Percentiles rank a stretch among this genome's conserved stretches.
Conservation (phyloP, 2,888 invertebrate species). For the Argyresthia goedartella region DNA sequence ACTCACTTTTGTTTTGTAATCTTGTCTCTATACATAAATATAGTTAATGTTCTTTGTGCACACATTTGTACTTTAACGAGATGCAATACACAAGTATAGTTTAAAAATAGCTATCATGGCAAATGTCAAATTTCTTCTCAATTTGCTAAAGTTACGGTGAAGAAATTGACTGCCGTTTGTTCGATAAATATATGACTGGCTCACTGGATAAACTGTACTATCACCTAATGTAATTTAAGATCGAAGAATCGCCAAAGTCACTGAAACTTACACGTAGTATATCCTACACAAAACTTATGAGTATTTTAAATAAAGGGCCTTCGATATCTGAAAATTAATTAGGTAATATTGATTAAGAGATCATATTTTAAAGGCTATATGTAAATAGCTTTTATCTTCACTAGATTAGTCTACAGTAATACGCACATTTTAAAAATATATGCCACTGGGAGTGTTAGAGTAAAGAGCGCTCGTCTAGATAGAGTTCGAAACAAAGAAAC, state of each 20-base stretch:
- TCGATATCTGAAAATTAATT: constrained; percentile 59
- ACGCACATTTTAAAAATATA: constrained; percentile 52
- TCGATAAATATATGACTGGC: too few relatives aligned
- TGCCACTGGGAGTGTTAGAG: constrained; percentile 43
- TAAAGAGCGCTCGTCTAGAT: neutral
- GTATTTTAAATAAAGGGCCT: constrained; percentile 66
- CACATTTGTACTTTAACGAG: constrained; percentile 28
- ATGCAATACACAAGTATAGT: constrained; percentile 16
- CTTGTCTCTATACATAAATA: neutral
- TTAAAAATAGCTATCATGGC: neutral
- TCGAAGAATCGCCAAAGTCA: constrained; percentile 12
- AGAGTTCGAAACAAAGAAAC: neutral
- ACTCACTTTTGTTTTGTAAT: constrained; percentile 10
- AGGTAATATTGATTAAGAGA: constrained; percentile 66
- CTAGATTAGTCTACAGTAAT: constrained; percentile 59
- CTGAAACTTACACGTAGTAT: constrained; percentile 30
- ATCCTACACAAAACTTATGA: constrained; percentile 62
- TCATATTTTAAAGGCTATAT: constrained; percentile 65
- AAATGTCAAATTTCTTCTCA: neutral
- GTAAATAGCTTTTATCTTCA: constrained; percentile 37
- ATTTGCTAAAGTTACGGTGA: neutral
- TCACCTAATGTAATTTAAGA: too few relatives aligned
- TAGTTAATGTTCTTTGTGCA: constrained; percentile 33
- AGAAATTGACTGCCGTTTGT: neutral
- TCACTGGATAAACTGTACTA: too few relatives aligned